These are phyloP conservation scores for Proterorhinus semilunaris DNA, from an alignment of 2,113 vertebrate genomes.

Conservation along the genomic window DNA sequence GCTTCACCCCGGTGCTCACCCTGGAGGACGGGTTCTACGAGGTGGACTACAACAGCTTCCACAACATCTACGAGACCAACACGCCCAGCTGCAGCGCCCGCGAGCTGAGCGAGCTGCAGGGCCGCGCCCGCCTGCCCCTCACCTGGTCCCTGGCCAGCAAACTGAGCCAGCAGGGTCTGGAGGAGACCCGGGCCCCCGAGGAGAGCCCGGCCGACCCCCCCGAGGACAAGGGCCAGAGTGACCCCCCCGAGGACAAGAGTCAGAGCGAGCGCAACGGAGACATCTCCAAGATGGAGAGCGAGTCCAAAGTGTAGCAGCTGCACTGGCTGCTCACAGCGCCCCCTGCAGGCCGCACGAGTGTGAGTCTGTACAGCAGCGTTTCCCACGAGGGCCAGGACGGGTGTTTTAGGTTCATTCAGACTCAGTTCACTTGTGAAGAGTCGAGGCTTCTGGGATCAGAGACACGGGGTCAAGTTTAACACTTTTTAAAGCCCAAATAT, in stretches of 20 bases:
- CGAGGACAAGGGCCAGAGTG: conserved; percentile 74
- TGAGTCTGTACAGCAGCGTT: neutral
- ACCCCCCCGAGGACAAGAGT: conserved; percentile 76
- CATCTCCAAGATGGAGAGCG: conserved; percentile 89
- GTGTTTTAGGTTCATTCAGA: too few relatives aligned
- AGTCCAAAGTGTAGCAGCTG: conserved; percentile 89
- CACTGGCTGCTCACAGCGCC: neutral
- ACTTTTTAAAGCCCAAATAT: too few relatives aligned
- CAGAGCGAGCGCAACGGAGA: conserved; percentile 86
- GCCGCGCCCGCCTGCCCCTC: conserved; percentile 83
- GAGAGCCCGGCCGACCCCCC: conserved; percentile 70
- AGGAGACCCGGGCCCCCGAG: conserved; percentile 75
- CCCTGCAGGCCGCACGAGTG: neutral
- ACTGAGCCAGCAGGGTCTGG: conserved; percentile 89
- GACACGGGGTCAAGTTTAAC: too few relatives aligned
- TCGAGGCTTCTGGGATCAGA: too few relatives aligned
- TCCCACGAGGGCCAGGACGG: too few relatives aligned
- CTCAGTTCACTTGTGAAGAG: too few relatives aligned
- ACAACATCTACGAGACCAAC: conserved; percentile 94
- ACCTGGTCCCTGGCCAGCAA: conserved; percentile 94
- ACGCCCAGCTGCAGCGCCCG: conserved; percentile 91
- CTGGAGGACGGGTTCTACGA: conserved; percentile 98
- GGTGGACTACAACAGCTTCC: conserved; percentile 99
- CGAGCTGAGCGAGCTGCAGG: conserved; percentile 87
- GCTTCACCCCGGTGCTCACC: conserved; percentile 94